A percentile compares a stretch with the other conserved stretches of the same genome.
Evolutionary conservation across 1,140 invertebrate genomes (phyloP).

Genomic region (Drosophila ficusphila): DNA sequence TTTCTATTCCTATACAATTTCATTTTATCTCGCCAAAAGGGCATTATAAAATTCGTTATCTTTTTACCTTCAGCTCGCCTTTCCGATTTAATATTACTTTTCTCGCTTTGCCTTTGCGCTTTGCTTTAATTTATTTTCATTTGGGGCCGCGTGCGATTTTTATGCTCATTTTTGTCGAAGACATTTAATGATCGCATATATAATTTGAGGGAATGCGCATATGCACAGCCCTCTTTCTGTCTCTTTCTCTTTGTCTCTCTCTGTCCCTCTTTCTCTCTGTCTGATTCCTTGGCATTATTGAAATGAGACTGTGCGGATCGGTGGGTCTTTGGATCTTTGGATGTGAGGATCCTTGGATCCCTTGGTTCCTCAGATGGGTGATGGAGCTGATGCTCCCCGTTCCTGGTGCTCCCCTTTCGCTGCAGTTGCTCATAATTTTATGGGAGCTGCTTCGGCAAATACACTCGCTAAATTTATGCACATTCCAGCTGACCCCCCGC

Average conservation of each 20-base stretch:
- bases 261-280: neutral
- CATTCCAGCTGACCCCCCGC: conserved; percentile 58
- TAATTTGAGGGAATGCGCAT: conserved; percentile 79
- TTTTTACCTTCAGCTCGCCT: neutral
- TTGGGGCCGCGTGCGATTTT: conserved; percentile 74
- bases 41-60: neutral
- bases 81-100: conserved; percentile 22
- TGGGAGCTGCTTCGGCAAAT: conserved; percentile 60
- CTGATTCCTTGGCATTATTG: conserved; percentile 6
- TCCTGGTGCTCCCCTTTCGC: conserved; percentile 8
- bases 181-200: conserved; percentile 83
- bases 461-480: conserved; percentile 81
- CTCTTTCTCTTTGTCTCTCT: neutral
- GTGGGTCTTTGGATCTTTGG: conserved; percentile 8
- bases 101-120: conserved; percentile 53
- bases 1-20: too few species aligned
- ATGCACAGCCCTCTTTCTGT: conserved; percentile 37
- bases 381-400: conserved; percentile 16
- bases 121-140: conserved; percentile 80
- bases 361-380: conserved; percentile 5
- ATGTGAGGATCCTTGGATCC: neutral
- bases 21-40: neutral
- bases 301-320: conserved; percentile 13
- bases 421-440: conserved; percentile 78
- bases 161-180: conserved; percentile 82